Evolutionary conservation across 2,888 invertebrate species (phyloP).

Genomic region (Tetropium fuscum): DNA sequence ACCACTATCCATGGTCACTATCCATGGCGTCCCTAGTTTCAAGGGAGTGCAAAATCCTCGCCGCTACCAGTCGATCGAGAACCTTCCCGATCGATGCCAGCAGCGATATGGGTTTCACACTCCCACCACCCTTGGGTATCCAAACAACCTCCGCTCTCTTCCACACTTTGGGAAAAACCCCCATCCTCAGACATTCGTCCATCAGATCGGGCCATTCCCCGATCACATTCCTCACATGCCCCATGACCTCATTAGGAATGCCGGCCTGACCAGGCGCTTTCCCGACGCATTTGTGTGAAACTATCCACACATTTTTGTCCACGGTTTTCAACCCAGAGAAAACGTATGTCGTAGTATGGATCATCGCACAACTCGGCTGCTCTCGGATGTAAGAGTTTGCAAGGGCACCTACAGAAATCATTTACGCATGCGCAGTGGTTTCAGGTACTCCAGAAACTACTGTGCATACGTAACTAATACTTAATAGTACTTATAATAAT

Average conservation of each 20-base stretch:
- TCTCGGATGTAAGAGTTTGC: too few relatives aligned
- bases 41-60: background rate
- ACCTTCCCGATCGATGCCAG: background rate
- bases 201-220: background rate
- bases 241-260: background rate
- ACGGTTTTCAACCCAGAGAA: too few relatives aligned
- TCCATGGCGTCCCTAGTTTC: background rate
- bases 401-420: too few relatives aligned
- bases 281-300: too few relatives aligned
- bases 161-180: background rate
- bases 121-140: background rate
- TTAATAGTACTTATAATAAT: too few relatives aligned
- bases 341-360: too few relatives aligned
- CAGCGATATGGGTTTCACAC: background rate
- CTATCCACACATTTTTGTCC: too few relatives aligned
- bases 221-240: background rate
- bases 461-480: too few relatives aligned
- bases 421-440: too few relatives aligned
- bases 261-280: background rate
- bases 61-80: background rate
- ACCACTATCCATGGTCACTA: background rate
- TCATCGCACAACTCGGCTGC: too few relatives aligned
- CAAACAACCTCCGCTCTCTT: constrained; percentile 3
- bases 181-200: background rate
- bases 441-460: too few relatives aligned